phyloP scores from a whole-genome alignment of 1,140 invertebrate species.

The Saccostrea glomerata region DNA sequence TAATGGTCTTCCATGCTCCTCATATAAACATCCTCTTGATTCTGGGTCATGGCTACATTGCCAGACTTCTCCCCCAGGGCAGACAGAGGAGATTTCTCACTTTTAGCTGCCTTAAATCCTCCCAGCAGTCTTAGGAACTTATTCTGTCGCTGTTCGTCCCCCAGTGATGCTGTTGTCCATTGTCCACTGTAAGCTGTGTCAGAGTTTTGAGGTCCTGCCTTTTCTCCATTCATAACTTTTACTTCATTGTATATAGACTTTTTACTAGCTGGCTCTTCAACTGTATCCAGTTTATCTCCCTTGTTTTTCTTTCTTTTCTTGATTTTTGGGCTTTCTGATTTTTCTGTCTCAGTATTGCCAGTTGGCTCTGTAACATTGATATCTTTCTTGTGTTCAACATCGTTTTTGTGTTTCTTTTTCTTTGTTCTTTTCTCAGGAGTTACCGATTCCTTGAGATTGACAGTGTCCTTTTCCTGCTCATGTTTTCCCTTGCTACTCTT shows the following conservation, averaged over 20 bases:
- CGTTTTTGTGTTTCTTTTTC: background rate
- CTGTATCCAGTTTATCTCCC: constrained; percentile 4
- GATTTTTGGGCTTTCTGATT: background rate
- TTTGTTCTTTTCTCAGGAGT: background rate
- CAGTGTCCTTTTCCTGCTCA: background rate
- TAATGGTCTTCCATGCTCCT: constrained; percentile 64
- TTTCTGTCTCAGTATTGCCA: background rate
- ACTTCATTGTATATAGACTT: background rate
- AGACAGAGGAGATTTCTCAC: background rate
- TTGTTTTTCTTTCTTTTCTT: constrained; percentile 51
- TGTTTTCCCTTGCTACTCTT: background rate
- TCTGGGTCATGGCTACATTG: constrained; percentile 58
- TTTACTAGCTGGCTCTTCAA: constrained; percentile 39
- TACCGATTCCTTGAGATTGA: background rate
- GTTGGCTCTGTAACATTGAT: background rate
- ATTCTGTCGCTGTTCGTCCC: constrained; percentile 60
- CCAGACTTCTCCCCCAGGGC: constrained; percentile 34
- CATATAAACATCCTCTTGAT: constrained; percentile 54
- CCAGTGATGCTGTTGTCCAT: constrained; percentile 64
- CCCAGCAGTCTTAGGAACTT: constrained; percentile 68
- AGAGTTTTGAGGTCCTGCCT: background rate
- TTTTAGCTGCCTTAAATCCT: constrained; percentile 62
- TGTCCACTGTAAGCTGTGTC: constrained; percentile 49
- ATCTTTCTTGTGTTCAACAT: background rate
- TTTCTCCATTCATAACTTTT: background rate